Evolutionary conservation across 1,140 invertebrate genomes (phyloP).

Genomic region (Drosophila virilis): DNA sequence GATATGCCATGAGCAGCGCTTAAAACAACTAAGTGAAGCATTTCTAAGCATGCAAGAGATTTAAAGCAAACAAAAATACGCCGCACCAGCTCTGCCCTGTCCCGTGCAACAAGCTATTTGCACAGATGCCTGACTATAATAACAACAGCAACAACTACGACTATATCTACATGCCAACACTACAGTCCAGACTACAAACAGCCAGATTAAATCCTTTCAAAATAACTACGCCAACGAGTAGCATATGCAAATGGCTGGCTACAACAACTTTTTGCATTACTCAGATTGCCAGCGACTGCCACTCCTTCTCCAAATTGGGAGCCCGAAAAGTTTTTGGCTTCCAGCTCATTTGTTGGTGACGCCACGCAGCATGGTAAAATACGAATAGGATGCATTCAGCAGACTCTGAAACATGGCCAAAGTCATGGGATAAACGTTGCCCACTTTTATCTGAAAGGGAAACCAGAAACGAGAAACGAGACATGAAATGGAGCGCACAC

Average conservation of each 20-base stretch:
- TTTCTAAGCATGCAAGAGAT: slow-evolving; percentile 27
- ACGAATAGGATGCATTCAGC: slow-evolving; percentile 80
- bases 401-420: slow-evolving; percentile 82
- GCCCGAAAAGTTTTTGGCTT: slow-evolving; percentile 60
- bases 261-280: slow-evolving; percentile 75
- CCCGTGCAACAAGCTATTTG: slow-evolving; percentile 43
- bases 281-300: slow-evolving; percentile 58
- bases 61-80: slow-evolving; percentile 35
- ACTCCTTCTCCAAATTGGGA: not conserved
- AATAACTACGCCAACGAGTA: slow-evolving; percentile 60
- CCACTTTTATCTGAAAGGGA: slow-evolving; percentile 72
- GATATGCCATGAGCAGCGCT: slow-evolving; percentile 1
- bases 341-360: slow-evolving; percentile 77
- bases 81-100: not conserved
- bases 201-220: slow-evolving; percentile 79
- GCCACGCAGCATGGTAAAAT: slow-evolving; percentile 79
- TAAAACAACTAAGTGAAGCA: slow-evolving; percentile 20
- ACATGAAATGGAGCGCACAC: slow-evolving; percentile 72
- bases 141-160: slow-evolving; percentile 8
- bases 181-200: slow-evolving; percentile 46
- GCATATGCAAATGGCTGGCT: slow-evolving; percentile 70
- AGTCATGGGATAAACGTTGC: slow-evolving; percentile 82
- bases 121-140: slow-evolving; percentile 12
- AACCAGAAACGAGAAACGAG: slow-evolving; percentile 25
- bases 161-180: slow-evolving; percentile 29